These are phyloP conservation scores for Symphodus melops DNA, from an alignment of 2,113 vertebrate species.

Conservation along the genomic window DNA sequence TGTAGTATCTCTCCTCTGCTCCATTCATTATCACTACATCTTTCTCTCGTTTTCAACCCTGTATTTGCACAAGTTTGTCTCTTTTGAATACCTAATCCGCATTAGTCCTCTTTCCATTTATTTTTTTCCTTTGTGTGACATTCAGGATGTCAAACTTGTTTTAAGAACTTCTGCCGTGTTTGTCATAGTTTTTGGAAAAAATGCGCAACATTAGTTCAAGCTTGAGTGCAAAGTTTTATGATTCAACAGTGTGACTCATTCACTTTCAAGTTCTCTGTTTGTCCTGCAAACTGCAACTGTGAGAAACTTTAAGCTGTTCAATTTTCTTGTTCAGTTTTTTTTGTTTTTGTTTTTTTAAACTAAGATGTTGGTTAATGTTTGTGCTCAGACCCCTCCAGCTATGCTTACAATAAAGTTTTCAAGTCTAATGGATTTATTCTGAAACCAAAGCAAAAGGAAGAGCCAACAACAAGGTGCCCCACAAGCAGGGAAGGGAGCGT, in stretches of 20 bases:
- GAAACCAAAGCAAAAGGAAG: constrained; percentile 48
- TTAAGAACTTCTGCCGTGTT: not conserved
- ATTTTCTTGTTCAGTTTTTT: too few relatives aligned
- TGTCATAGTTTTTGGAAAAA: not conserved
- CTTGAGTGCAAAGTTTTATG: constrained; percentile 1
- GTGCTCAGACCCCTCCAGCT: constrained; percentile 22
- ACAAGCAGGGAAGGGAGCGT: not conserved
- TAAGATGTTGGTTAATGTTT: constrained; percentile 35
- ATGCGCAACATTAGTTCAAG: not conserved
- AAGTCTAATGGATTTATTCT: constrained; percentile 37
- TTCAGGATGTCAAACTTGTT: not conserved
- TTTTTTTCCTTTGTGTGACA: not conserved
- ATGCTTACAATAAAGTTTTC: constrained; percentile 31
- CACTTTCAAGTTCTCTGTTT: constrained; percentile 45
- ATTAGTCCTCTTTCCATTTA: not conserved
- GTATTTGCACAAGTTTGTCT: constrained; percentile 15
- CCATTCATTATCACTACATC: constrained; percentile 19
- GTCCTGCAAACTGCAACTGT: constrained; percentile 39
- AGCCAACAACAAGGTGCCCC: not conserved
- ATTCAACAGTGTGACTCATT: constrained; percentile 47
- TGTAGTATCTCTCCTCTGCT: constrained; percentile 14
- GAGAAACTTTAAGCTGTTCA: not conserved
- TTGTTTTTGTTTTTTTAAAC: constrained; percentile 18
- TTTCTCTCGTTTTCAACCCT: constrained; percentile 14
- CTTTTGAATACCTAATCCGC: constrained; percentile 1